Conservation (phyloP, 2,113 vertebrate species). For the Colius striatus region DNA sequence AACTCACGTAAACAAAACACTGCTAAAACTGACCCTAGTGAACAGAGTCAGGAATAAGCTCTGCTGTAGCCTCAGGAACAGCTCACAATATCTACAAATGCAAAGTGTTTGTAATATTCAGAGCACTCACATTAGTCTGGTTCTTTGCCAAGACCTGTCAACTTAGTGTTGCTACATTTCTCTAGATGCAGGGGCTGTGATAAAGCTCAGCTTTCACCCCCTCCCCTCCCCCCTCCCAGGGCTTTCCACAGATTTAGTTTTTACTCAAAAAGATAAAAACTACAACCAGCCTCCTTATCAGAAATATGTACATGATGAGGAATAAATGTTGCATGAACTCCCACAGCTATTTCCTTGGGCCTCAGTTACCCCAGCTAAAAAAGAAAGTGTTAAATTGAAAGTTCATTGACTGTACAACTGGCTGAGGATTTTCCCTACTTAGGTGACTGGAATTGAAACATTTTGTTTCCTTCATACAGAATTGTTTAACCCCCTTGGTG, state of each 20-base stretch:
- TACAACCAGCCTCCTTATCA: neutral
- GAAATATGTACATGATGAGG: neutral
- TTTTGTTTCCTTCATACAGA: neutral
- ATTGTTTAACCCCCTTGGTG: neutral
- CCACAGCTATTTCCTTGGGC: neutral
- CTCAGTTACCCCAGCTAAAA: neutral
- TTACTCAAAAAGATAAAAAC: neutral
- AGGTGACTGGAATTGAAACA: neutral
- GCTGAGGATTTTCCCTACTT: neutral
- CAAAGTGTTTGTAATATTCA: constrained; percentile 34
- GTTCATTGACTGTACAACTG: neutral
- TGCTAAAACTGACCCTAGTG: constrained; percentile 1
- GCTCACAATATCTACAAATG: neutral
- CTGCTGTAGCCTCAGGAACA: neutral
- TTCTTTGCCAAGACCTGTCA: constrained; percentile 34
- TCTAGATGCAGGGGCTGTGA: neutral
- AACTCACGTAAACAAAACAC: constrained; percentile 32
- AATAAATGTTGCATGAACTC: neutral
- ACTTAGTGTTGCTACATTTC: neutral
- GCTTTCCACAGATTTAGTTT: neutral
- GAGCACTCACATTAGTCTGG: neutral
- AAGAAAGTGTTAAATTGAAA: neutral
- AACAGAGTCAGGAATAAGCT: neutral
- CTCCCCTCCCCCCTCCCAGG: neutral
- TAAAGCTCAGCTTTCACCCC: neutral